Percentiles rank a stretch among this genome's conserved stretches.
Conservation (phyloP, 2,113 vertebrate genomes). For the Zapus hudsonius region DNA sequence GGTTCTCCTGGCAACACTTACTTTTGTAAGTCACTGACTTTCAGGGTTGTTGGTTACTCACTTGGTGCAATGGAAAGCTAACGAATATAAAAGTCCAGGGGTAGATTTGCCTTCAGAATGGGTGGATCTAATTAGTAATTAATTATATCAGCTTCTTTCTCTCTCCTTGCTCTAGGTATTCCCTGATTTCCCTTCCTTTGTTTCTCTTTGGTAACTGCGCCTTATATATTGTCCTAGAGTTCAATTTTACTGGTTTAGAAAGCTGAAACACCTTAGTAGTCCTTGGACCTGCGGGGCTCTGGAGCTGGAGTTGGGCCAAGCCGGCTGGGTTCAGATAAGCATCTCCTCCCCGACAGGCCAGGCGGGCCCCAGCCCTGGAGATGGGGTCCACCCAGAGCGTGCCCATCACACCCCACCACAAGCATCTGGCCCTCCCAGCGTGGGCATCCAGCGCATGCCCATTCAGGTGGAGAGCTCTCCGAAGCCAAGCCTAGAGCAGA, state of each 20-base stretch:
- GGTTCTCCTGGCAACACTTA: too few relatives aligned
- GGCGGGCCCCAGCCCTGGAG: conserved; percentile 7
- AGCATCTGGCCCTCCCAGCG: conserved; percentile 90
- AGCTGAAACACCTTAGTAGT: too few relatives aligned
- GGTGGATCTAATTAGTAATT: too few relatives aligned
- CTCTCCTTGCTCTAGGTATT: too few relatives aligned
- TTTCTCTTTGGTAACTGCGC: background rate
- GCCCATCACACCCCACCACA: conserved; percentile 81
- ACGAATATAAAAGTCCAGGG: too few relatives aligned
- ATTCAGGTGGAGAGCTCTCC: conserved; percentile 86
- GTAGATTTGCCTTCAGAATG: too few relatives aligned
- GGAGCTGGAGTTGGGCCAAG: too few relatives aligned
- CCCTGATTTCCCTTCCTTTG: background rate
- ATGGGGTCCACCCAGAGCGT: conserved; percentile 92
- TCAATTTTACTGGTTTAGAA: background rate
- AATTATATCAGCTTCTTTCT: too few relatives aligned
- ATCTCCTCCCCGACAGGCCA: background rate
- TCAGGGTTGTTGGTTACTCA: too few relatives aligned
- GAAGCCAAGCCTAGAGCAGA: background rate
- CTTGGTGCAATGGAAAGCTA: too few relatives aligned
- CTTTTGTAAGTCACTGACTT: too few relatives aligned
- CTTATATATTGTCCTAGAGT: background rate
- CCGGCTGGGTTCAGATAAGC: conserved; percentile 54
- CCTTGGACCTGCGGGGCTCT: too few relatives aligned
- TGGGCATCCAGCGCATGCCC: conserved; percentile 89